Evolutionary conservation across 2,888 invertebrate genomes (phyloP).

Genomic region (Ferrisia virgata): DNA sequence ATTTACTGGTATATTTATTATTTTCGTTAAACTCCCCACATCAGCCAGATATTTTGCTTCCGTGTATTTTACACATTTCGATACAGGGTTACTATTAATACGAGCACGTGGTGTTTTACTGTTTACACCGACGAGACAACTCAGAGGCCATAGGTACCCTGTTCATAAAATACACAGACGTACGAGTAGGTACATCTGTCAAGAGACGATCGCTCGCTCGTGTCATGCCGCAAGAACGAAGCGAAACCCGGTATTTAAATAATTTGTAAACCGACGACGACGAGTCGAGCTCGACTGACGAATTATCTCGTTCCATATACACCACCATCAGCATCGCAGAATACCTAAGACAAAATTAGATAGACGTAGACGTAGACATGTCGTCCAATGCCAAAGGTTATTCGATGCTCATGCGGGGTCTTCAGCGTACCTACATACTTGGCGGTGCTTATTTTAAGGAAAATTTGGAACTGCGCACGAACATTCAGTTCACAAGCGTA

Average conservation of each 20-base stretch:
- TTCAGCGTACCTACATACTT: no score
- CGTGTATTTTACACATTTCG: background rate
- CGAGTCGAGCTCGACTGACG: no score
- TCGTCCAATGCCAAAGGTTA: background rate
- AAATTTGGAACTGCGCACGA: no score
- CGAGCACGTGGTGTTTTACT: background rate
- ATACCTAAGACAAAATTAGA: background rate
- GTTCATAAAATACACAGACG: background rate
- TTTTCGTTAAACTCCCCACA: background rate
- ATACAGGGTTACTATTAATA: background rate
- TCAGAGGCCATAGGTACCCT: background rate
- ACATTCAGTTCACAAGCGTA: no score
- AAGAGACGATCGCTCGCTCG: background rate
- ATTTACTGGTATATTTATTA: background rate
- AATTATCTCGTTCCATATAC: no score
- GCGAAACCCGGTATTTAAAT: conserved; percentile 6
- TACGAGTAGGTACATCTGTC: background rate
- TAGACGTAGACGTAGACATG: no score
- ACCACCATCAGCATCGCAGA: background rate
- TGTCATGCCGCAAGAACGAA: background rate
- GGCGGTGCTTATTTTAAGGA: no score
- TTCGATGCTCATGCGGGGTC: background rate
- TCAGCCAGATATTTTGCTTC: background rate
- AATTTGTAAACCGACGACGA: background rate
- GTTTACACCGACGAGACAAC: background rate